Conservation (phyloP, 2,113 vertebrate genomes). For the Baryphthengus martii region DNA sequence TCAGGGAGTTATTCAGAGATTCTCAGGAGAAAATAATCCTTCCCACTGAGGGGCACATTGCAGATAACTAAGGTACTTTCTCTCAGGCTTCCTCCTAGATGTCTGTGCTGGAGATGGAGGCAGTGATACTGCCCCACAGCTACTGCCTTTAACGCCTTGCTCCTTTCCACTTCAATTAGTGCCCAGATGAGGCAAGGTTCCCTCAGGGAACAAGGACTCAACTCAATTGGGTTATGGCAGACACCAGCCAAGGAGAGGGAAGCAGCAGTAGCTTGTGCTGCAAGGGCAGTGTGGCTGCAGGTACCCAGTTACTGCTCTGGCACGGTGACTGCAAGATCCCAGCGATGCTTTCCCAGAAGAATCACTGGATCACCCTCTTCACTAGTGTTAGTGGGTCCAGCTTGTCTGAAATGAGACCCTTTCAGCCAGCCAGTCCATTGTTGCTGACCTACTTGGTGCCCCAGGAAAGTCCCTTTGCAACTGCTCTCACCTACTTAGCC, state of each 20-base stretch:
- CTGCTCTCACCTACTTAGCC: accelerated
- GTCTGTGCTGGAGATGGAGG: neutral
- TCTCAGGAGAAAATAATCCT: accelerated
- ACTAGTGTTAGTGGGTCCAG: neutral
- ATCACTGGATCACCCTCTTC: neutral
- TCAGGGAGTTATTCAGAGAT: neutral
- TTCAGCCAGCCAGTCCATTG: neutral
- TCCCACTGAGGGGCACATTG: neutral
- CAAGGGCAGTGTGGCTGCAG: accelerated
- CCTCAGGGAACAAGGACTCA: neutral
- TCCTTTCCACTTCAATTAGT: neutral
- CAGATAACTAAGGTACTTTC: neutral
- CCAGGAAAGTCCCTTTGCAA: neutral
- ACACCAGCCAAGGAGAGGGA: neutral
- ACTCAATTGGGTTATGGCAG: neutral
- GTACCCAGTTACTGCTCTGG: accelerated
- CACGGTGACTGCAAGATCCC: accelerated
- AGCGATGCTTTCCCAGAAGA: neutral
- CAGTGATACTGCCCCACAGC: neutral
- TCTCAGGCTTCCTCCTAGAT: neutral
- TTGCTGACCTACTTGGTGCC: neutral
- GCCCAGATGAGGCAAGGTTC: accelerated
- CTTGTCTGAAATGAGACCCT: accelerated
- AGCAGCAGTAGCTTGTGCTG: neutral
- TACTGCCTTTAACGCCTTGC: neutral